Conservation (phyloP, 2,888 invertebrate genomes). For the Rhagium mordax region DNA sequence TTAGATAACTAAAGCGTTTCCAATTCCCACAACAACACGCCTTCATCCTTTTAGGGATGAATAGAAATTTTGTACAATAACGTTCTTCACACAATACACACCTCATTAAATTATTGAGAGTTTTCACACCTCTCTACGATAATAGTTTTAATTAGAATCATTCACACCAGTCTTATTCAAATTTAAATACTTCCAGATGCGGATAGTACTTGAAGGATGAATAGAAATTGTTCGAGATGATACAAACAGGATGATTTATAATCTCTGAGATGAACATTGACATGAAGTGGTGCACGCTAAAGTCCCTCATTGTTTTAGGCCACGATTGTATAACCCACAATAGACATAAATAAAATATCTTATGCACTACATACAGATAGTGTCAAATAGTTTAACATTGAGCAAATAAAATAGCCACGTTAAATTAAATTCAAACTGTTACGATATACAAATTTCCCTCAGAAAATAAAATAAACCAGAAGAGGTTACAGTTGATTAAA, state of each 20-base stretch:
- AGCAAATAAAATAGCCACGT: no score
- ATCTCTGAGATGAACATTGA: background rate
- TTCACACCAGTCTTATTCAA: background rate
- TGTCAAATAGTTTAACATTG: no score
- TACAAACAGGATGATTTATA: background rate
- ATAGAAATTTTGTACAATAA: background rate
- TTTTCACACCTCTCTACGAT: background rate
- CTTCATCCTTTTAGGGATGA: background rate
- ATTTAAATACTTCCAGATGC: background rate
- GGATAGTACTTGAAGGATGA: background rate
- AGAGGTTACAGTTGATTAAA: no score
- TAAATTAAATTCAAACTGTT: no score
- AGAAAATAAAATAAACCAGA: no score
- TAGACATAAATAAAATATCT: no score
- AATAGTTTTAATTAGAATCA: background rate
- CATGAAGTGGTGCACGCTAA: no score
- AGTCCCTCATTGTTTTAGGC: no score
- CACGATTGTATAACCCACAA: no score
- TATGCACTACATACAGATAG: no score
- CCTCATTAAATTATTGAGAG: background rate
- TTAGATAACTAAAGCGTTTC: background rate
- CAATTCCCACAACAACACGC: background rate
- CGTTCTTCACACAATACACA: background rate
- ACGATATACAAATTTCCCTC: no score
- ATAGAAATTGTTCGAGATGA: background rate